These are phyloP conservation scores for Cepphus grylle DNA, from an alignment of 2,113 vertebrate genomes.

Conservation along the genomic window DNA sequence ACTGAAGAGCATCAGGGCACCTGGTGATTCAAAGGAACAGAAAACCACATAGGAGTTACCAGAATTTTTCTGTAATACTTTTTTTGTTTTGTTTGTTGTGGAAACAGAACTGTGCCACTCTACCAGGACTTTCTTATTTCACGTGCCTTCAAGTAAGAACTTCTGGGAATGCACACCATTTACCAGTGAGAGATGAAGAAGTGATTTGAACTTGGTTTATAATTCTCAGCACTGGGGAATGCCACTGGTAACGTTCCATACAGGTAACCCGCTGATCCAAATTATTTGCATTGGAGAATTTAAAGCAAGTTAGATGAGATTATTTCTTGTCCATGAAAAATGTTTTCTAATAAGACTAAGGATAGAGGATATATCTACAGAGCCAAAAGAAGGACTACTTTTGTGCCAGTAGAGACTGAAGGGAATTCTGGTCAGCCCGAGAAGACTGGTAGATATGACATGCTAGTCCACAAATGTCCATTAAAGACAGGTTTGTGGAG, in stretches of 20 bases:
- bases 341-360: background rate
- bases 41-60: background rate
- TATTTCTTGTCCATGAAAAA: background rate
- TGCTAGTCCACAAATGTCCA: background rate
- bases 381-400: background rate
- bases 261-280: background rate
- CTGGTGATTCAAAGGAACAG: background rate
- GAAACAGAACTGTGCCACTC: background rate
- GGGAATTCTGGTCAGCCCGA: background rate
- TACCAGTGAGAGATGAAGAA: background rate
- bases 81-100: background rate
- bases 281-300: background rate
- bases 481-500: background rate
- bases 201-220: background rate
- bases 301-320: background rate
- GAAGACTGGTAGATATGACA: background rate
- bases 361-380: background rate
- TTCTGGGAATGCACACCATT: background rate
- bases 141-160: background rate
- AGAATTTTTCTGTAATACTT: background rate
- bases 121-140: background rate
- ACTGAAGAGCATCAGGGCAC: background rate
- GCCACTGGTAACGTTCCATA: background rate
- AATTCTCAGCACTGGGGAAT: background rate
- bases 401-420: background rate